A percentile compares a stretch with the other conserved stretches of the same genome.
Evolutionary conservation across 2,888 invertebrate genomes (phyloP).

Genomic region (Graphium colonna): DNA sequence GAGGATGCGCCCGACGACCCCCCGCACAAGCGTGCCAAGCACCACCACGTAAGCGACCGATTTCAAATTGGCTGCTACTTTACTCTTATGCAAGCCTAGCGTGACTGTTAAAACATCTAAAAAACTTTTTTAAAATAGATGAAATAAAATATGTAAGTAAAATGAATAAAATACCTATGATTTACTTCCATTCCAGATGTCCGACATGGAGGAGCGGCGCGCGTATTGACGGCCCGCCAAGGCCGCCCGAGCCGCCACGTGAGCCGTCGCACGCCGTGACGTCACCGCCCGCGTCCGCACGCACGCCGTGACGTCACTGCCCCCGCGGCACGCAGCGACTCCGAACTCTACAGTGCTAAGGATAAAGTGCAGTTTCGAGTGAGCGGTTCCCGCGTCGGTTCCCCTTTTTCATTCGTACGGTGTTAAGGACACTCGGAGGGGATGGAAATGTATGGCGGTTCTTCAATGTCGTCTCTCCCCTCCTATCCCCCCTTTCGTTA

Average conservation of each 20-base stretch:
- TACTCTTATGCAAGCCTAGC: no score
- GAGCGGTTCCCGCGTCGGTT: slow-evolving; percentile 20
- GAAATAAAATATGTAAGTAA: no score
- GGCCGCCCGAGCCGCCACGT: slow-evolving; percentile 14
- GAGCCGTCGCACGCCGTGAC: slow-evolving; percentile 16
- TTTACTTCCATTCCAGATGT: slow-evolving; percentile 63
- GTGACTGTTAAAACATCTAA: no score
- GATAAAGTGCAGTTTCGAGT: slow-evolving; percentile 55
- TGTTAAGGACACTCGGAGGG: neutral
- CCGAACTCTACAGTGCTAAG: slow-evolving; percentile 49
- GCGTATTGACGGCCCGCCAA: slow-evolving; percentile 65
- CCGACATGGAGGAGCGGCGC: slow-evolving; percentile 68
- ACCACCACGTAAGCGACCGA: slow-evolving; percentile 55
- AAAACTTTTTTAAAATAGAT: no score
- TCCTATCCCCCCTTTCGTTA: slow-evolving; percentile 12
- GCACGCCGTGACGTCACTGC: slow-evolving; percentile 4
- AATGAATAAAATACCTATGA: no score
- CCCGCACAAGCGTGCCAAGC: slow-evolving; percentile 43
- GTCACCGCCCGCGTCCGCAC: neutral
- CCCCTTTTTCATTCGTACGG: neutral
- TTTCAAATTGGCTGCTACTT: no score
- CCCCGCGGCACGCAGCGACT: neutral
- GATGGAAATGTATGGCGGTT: neutral
- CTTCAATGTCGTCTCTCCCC: neutral
- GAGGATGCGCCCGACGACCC: slow-evolving; percentile 59